Evolutionary conservation across 2,888 invertebrate species (phyloP), one percentile per base, ranked within the genome.

Genomic region (Nephrotoma appendiculata): DNA sequence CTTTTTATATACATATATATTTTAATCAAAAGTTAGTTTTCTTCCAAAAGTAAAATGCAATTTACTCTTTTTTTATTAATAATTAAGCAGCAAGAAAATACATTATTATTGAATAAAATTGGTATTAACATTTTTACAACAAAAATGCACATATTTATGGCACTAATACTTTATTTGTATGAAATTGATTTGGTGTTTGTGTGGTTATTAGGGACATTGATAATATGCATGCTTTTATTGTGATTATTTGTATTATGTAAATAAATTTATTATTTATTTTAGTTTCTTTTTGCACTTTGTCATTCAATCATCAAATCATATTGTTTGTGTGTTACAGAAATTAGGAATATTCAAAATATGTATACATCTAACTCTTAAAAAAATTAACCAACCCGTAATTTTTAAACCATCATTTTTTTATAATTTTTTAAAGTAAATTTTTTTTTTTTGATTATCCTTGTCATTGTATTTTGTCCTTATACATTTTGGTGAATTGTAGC

Each of bases 401-500:
- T 31, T 71, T 71, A 31, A 9, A 31, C 6, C 84, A 87, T 88
- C 88, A 87, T 87, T 88, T 87, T 43, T 87, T 87, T 87, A 87
- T 41, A 83, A 44, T 42, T 42, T 19, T 12, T 31, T 83, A 42
- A 15, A 44, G 11, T 85, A 91, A 19, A 92, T 90, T 83, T 45
- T 48, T 83, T 87, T 43, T 71, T 87, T 89, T 91, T 91, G 93
- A 93, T 93, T 93, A 92, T 93, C 90, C 93, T 92, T 90, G 84
- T 84, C 84, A 84, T 85, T 85, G 85, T 85, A 85, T 44, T 71
- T 92, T 90, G 84, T 84, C 84, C 41, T 85, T 85, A 44, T 31
- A 71, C 45, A 52, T 57, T 86, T 86, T 86, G 86, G 86, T 94
- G 94, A 94, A 94, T 94, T 94, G 93, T 95, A 96, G 96, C 96